Conservation (phyloP, 2,797 vertebrate genomes). For the Pristis pectinata region DNA sequence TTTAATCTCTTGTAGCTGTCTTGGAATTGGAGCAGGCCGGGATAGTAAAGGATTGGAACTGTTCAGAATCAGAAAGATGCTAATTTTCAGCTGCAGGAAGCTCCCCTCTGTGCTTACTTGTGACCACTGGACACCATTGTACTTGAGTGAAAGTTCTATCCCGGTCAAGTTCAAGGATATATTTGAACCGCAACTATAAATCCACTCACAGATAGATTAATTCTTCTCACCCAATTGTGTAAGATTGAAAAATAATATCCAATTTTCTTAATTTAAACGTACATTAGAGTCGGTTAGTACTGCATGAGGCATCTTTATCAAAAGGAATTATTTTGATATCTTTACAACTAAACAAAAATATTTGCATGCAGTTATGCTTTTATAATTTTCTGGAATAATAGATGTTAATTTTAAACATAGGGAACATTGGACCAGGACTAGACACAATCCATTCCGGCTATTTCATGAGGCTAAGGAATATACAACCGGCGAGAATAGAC, state of each 20-base stretch:
- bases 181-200: neutral
- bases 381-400: neutral
- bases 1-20: neutral
- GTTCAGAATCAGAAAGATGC: neutral
- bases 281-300: neutral
- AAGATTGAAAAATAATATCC: neutral
- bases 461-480: too few relatives aligned
- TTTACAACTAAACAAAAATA: neutral
- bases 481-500: neutral
- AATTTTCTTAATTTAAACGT: neutral
- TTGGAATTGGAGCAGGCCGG: neutral
- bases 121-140: neutral
- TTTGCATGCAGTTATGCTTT: neutral
- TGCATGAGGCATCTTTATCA: neutral
- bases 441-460: too few relatives aligned
- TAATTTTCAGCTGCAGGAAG: neutral
- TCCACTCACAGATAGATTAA: neutral
- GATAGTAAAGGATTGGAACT: neutral
- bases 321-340: neutral
- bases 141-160: neutral
- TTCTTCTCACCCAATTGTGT: neutral
- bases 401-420: neutral
- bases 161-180: neutral
- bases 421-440: neutral
- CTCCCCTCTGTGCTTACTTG: neutral